Evolutionary conservation across 2,888 invertebrate genomes (phyloP), one percentile per base, ranked within the genome.

Genomic region (Bellardia pandia): DNA sequence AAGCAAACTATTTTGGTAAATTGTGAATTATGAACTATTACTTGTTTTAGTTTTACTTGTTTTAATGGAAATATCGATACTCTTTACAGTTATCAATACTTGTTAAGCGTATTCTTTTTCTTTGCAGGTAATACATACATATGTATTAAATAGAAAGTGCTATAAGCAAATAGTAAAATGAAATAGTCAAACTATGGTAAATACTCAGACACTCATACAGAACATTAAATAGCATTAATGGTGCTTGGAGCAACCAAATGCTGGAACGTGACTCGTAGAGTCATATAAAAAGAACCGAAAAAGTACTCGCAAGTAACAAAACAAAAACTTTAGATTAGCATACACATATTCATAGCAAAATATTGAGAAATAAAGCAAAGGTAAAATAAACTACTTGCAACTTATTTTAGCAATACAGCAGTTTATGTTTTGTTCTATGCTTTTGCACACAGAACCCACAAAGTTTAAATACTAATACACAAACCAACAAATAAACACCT

Each of bases 381-480:
- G 30, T 11, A 11, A 33, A 42, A 14, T 14, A 16, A 45, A 74
- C 30, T 45, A 74, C 48, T 74, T 74, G 58, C 42, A 74, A 58
- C 58, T 74, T 74, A 58, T 23, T 74, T 58, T 74, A n/a, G 58
- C 58, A 74, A 74, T 23, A 23, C n/a, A 60, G 58, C 60, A 60
- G 23, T n/a, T 74, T 68, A 64, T 42, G 5, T 33, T 48, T 48
- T 48, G n/a, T 53, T 48, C 3, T 37, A 9, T 2, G 8, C 42
- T 56, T 74, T 40, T 37, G 8, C 16, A 37, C 8, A 62, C 37
- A 6, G 40, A 53, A 71, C 8, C 30, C 40, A 16, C 9, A 51
- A 53, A 68, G 30, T 30, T 53, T 11, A 56, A 53, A 53, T 11
- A 71, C 51, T 11, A 45, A 68, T 7, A 45, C 68, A 42, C 13